Base-by-base conservation (phyloP, 2,888 invertebrate species). In the Spicauda simplicius region DNA sequence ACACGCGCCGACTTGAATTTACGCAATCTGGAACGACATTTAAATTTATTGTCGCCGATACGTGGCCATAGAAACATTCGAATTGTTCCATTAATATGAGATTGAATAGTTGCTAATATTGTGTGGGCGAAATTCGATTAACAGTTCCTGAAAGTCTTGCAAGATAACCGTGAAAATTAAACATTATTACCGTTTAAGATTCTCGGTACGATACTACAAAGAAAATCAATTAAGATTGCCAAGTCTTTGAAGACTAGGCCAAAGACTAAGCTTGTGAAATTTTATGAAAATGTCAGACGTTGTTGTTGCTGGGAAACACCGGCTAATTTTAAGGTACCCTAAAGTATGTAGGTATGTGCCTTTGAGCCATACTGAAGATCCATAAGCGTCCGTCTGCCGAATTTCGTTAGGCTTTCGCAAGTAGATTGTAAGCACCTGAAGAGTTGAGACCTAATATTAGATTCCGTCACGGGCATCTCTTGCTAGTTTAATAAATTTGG, bases 261-360 rank as follows among this genome's bases (percentile, higher is more conserved):
- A 55, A 48, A 60, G 55, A 55, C 66, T 56, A 50, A 59, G 66
- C 48, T 55, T 59, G 30, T 41, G 16, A 65, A 48, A 66, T 66
- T 60, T 66, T 60, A 66, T 66, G 66, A 66, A 66, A 66, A 66
- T 60, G 45, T 66, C 60, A 55, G 48, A 60, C 66, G 55, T 60
- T 33, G 60, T 33, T 60, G 65, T 55, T 50, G 66, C 55, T 60
- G 50, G 54, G 66, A 60, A 59, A 60, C 55, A 55, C 48, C 55
- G 66, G 60, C 66, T 60, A 66, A 66, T 66, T 66, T 66, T 60
- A 66, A 66, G 66, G 66, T 60, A 60, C 66, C 20, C 66, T 56
- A 66, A 66, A 66, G 55, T 67, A 67, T 67, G 66, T 67, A 67
- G 67, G 67, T 67, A 67, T 68, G 67, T 62, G 56, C 67, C 67